Base-by-base conservation (phyloP, 2,113 vertebrate species). In the Oncorhynchus nerka region DNA sequence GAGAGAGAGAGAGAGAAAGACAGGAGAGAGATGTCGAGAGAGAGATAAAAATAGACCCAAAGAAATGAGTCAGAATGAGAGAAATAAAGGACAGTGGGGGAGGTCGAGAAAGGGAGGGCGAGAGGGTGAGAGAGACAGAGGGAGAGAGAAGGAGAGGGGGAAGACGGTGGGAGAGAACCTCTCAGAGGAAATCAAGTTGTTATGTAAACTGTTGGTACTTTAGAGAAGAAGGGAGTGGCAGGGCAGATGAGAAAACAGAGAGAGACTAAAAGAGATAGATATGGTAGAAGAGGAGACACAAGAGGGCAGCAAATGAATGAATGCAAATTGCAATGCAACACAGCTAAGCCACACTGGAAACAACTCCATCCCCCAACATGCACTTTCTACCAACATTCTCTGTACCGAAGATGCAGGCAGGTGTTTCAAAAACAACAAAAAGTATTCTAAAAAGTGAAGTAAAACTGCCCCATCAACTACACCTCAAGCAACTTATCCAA, bases 31-130 rank as follows among this genome's bases (percentile, higher is more conserved):
- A 62, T 39, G 34, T 39, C 6, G 77, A 79, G 79, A 71, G 81
- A 75, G 75, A 75, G 89, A 86, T 90, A 93, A 90, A 94, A 92
- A 94, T 93, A 94, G 89, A 90, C 83, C 81, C 86, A 89, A 84
- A 88, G 85, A 89, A 91, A 89, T 92, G 92, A 93, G 90, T 93
- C 91, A 93, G 90, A 90, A 90, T 82, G 86, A 85, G 84, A 89
- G 81, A 87, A 90, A 84, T 74, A 82, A 79, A 84, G 80, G 87
- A 79, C 81, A 49, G 72, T 61, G 61, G 74, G 48, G 28, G 72
- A 75, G 73, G 71, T 74, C 20, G 24, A 73, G 66, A 57, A 64
- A 57, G 26, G 69, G 61, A 71, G 62, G 61, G 68, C 65, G 65
- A 68, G 71, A 72, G 79, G 69, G 61, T 19, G 69, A 15, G 34